phyloP scores from a whole-genome alignment of 2,797 vertebrate genomes.

The Adrianichthys oophorus region DNA sequence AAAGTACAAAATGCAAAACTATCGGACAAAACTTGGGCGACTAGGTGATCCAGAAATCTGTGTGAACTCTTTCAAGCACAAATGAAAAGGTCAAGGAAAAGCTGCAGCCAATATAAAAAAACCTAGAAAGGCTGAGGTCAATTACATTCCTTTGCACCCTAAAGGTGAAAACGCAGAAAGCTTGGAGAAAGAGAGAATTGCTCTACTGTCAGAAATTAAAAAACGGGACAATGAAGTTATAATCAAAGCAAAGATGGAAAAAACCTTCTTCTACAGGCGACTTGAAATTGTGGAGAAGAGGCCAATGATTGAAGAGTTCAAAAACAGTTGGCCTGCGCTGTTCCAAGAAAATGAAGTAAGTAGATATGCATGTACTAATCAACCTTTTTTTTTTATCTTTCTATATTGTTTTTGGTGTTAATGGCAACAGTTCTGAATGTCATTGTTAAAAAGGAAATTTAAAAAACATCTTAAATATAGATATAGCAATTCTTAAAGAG shows the following conservation, averaged over 20 bases:
- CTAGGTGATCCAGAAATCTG: conserved; percentile 26
- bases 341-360: conserved; percentile 6
- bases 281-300: conserved; percentile 16
- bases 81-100: conserved; percentile 21
- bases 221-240: conserved; percentile 10
- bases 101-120: conserved; percentile 24
- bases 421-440: too few species aligned
- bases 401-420: too few species aligned
- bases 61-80: conserved; percentile 34
- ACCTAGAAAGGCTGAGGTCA: not conserved
- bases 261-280: conserved; percentile 1
- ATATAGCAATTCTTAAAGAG: too few species aligned
- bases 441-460: too few species aligned
- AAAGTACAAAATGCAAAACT: conserved; percentile 41
- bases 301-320: conserved; percentile 1
- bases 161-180: conserved; percentile 5
- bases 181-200: conserved; percentile 7
- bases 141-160: too few species aligned
- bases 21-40: conserved; percentile 15
- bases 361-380: too few species aligned
- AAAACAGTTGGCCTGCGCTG: conserved; percentile 8
- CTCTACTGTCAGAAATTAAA: too few species aligned
- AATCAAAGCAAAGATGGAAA: conserved; percentile 10
- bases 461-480: too few species aligned
- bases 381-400: too few species aligned